Conservation (phyloP, 2,797 vertebrate species). For the Argyrosomus regius region DNA sequence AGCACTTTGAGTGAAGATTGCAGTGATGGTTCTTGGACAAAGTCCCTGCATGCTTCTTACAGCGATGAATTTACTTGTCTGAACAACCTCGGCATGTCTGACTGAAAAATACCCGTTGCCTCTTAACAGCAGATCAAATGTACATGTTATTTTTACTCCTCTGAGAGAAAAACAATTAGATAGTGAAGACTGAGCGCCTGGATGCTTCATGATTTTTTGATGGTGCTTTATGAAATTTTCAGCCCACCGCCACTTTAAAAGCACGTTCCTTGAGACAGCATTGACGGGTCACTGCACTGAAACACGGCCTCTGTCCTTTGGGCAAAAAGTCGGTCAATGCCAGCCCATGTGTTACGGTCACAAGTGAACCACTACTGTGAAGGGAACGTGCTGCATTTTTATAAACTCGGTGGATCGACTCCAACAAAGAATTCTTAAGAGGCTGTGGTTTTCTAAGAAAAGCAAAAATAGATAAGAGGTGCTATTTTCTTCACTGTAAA, state of each 20-base stretch:
- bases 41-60: conserved; percentile 12
- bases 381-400: conserved; percentile 56
- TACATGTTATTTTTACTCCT: conserved; percentile 70
- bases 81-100: conserved; percentile 37
- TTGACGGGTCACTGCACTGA: conserved; percentile 76
- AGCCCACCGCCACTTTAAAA: conserved; percentile 75
- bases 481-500: conserved; percentile 45
- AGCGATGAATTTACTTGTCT: conserved; percentile 43
- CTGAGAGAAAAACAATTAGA: conserved; percentile 71
- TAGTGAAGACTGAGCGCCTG: conserved; percentile 45
- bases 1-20: conserved; percentile 6
- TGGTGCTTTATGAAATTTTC: conserved; percentile 82
- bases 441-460: conserved; percentile 45
- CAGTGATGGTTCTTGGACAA: conserved; percentile 20
- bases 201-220: conserved; percentile 81
- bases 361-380: conserved; percentile 49
- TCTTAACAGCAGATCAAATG: conserved; percentile 70
- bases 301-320: conserved; percentile 72
- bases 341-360: conserved; percentile 57
- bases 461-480: conserved; percentile 41
- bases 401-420: conserved; percentile 45
- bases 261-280: conserved; percentile 52
- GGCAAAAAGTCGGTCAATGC: conserved; percentile 72
- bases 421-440: conserved; percentile 47
- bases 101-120: conserved; percentile 43